Conservation (phyloP, 2,113 vertebrate species). For the Mesembrinibis cayennensis region DNA sequence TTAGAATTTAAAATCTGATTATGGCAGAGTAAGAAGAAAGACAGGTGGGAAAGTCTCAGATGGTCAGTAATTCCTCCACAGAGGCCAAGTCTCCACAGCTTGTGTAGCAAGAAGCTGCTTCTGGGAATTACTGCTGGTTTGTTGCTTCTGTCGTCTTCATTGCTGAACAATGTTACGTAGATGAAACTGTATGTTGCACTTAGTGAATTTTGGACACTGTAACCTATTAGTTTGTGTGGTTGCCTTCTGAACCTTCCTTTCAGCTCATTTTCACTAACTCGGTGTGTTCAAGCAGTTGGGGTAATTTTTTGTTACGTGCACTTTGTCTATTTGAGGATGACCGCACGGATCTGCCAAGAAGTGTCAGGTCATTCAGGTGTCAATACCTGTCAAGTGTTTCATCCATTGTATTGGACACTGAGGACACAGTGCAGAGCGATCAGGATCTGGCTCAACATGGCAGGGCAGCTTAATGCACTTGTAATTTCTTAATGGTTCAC, state of each 20-base stretch:
- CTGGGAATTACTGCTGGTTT: not conserved
- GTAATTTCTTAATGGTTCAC: not conserved
- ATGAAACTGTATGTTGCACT: not conserved
- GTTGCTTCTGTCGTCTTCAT: not conserved
- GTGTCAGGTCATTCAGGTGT: not conserved
- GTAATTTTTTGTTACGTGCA: not conserved
- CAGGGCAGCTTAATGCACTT: not conserved
- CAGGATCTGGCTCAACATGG: not conserved
- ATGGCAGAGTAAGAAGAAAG: not conserved
- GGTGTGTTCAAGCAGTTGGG: not conserved
- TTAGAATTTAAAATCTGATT: not conserved
- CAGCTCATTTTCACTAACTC: not conserved
- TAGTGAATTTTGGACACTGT: not conserved
- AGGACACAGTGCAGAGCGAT: not conserved
- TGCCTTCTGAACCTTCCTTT: constrained; percentile 1
- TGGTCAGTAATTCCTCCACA: not conserved
- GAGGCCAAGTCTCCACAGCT: not conserved
- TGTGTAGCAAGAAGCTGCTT: not conserved
- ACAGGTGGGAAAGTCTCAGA: not conserved
- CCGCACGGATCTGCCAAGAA: not conserved
- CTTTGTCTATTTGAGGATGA: not conserved
- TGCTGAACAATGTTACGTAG: not conserved
- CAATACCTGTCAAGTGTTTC: not conserved
- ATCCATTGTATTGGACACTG: not conserved
- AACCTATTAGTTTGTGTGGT: not conserved